A percentile compares a stretch with the other conserved stretches of the same genome.
Evolutionary conservation across 2,797 vertebrate species (phyloP).

Genomic region (Rhadinocentrus ornatus): DNA sequence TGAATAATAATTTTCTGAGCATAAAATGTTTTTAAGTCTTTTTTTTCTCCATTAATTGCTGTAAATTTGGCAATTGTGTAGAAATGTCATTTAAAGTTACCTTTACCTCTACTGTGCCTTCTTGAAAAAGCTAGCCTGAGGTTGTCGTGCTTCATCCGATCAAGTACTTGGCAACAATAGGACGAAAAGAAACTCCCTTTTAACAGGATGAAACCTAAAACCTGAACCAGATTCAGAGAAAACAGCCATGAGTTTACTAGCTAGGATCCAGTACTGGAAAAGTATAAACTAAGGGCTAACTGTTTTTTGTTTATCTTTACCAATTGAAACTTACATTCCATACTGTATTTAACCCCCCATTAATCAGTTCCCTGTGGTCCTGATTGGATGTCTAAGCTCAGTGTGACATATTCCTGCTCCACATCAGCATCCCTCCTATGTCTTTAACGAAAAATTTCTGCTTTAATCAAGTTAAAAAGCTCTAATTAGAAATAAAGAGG

Average conservation of each 20-base stretch:
- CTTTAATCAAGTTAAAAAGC: slow-evolving; percentile 48
- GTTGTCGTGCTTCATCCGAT: too few relatives aligned
- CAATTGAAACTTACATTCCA: not conserved
- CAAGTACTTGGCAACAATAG: not conserved
- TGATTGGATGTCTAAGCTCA: not conserved
- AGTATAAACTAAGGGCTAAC: not conserved
- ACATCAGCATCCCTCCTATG: not conserved
- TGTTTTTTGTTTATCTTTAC: not conserved
- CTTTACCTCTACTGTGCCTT: too few relatives aligned
- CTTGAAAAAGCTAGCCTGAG: too few relatives aligned
- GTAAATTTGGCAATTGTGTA: too few relatives aligned
- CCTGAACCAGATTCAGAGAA: not conserved
- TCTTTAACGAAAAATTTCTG: slow-evolving; percentile 22
- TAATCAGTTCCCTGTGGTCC: not conserved
- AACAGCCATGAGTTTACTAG: not conserved
- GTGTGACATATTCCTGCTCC: not conserved
- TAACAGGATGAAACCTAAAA: not conserved
- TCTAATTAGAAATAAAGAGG: slow-evolving; percentile 39
- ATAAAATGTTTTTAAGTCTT: too few relatives aligned
- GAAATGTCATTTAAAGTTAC: too few relatives aligned
- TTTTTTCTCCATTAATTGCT: too few relatives aligned
- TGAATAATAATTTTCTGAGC: too few relatives aligned
- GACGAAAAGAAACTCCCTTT: not conserved
- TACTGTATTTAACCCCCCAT: not conserved
- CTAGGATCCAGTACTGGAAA: not conserved